Evolutionary conservation across 2,113 vertebrate species (phyloP).

Genomic region (Stegostoma tigrinum): DNA sequence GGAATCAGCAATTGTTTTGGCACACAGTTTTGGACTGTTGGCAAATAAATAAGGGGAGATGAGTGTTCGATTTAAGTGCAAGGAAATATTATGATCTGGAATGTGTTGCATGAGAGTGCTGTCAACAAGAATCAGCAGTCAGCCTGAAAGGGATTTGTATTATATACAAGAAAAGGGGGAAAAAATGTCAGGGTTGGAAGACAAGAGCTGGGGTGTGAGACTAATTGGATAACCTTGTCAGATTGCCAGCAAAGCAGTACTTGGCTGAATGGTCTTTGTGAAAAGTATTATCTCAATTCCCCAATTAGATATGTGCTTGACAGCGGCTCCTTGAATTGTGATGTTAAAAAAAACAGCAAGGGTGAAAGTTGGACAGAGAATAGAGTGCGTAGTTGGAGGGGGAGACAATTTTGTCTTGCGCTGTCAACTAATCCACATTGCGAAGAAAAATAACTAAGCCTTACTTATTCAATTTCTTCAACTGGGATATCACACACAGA

Average conservation of each 20-base stretch:
- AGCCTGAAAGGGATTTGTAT: not conserved
- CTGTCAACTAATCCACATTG: not conserved
- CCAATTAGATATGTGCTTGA: no score
- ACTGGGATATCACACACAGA: not conserved
- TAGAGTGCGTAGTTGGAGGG: not conserved
- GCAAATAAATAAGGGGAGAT: not conserved
- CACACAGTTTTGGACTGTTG: not conserved
- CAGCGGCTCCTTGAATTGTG: no score
- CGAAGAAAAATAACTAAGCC: not conserved
- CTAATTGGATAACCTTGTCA: not conserved
- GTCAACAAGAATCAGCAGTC: not conserved
- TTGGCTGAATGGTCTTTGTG: not conserved
- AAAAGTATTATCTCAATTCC: no score
- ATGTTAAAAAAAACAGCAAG: no score
- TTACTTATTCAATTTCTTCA: not conserved
- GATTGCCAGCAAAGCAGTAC: not conserved
- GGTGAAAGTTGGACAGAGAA: no score
- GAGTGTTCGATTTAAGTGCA: not conserved
- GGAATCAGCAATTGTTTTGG: not conserved
- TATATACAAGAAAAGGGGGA: not conserved
- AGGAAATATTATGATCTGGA: not conserved
- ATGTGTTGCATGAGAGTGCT: not conserved
- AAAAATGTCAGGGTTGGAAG: not conserved
- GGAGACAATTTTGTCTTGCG: not conserved
- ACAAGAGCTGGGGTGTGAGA: not conserved